Conservation (phyloP, 2,888 invertebrate species). For the Eretmocerus hayati region DNA sequence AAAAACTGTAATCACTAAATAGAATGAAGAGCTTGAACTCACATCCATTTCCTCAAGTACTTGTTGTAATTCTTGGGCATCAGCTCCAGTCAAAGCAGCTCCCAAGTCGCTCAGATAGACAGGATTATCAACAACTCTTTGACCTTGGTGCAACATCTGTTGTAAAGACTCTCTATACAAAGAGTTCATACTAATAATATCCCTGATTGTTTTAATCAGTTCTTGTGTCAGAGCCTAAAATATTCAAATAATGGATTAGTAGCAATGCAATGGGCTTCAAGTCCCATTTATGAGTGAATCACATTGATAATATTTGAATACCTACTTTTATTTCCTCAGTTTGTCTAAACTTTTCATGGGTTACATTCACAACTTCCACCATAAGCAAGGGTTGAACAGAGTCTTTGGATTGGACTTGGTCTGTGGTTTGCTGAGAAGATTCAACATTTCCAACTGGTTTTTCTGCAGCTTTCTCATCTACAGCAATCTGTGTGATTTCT, state of each 20-base stretch:
- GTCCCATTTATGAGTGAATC: neutral
- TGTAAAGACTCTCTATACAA: constrained; percentile 95
- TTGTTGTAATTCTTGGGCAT: constrained; percentile 84
- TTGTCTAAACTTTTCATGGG: constrained; percentile 79
- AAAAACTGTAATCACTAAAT: too few relatives aligned
- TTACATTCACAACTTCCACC: constrained; percentile 90
- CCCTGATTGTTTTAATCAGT: constrained; percentile 93
- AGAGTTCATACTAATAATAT: constrained; percentile 95
- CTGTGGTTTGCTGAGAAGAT: constrained; percentile 13
- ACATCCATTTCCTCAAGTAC: constrained; percentile 93
- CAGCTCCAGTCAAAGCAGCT: constrained; percentile 88
- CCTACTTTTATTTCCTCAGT: constrained; percentile 87
- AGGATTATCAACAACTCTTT: constrained; percentile 96
- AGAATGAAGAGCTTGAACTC: constrained; percentile 44
- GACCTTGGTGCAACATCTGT: constrained; percentile 94
- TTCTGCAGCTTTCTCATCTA: constrained; percentile 23
- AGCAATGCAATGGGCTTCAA: neutral
- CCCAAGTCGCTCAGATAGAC: constrained; percentile 95
- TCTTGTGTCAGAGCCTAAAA: constrained; percentile 83
- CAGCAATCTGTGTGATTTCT: constrained; percentile 21
- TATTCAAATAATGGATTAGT: neutral
- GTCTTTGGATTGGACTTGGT: constrained; percentile 5
- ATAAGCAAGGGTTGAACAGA: constrained; percentile 62
- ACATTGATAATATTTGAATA: too few relatives aligned
- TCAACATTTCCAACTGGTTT: constrained; percentile 4